phyloP scores from a whole-genome alignment of 2,888 invertebrate species.

The Anoncus sp. region DNA sequence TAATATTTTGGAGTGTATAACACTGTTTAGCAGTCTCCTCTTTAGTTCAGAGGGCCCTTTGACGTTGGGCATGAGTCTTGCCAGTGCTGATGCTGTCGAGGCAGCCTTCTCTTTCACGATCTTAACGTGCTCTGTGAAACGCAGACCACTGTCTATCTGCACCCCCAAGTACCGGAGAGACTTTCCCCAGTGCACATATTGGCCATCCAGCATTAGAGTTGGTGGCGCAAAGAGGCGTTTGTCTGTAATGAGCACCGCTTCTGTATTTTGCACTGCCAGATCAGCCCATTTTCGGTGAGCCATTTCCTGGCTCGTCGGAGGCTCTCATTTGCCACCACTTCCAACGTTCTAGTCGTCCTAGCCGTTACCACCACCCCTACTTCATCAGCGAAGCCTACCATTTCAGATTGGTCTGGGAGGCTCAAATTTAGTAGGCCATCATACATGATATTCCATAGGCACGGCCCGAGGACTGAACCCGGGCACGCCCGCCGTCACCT shows the following conservation, averaged over 20 bases:
- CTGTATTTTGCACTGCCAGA: constrained; percentile 34
- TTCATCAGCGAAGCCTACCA: constrained; percentile 20
- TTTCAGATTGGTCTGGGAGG: neutral
- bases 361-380: constrained; percentile 2
- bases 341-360: neutral
- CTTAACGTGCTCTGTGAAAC: neutral
- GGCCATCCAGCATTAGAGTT: neutral
- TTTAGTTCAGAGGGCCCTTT: constrained; percentile 42
- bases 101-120: neutral
- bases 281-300: constrained; percentile 14
- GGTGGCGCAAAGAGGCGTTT: neutral
- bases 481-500: constrained; percentile 23
- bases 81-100: constrained; percentile 22
- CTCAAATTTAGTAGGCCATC: constrained; percentile 29
- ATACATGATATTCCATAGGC: constrained; percentile 48
- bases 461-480: constrained; percentile 37
- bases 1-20: constrained; percentile 46
- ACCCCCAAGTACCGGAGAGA: constrained; percentile 7
- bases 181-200: neutral
- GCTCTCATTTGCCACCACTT: constrained; percentile 7
- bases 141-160: neutral
- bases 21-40: constrained; percentile 44
- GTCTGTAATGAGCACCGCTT: constrained; percentile 19
- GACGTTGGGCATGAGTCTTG: constrained; percentile 61
- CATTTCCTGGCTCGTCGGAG: neutral